Evolutionary conservation across 2,113 vertebrate species (phyloP).

Genomic region (Thamnaconus septentrionalis): DNA sequence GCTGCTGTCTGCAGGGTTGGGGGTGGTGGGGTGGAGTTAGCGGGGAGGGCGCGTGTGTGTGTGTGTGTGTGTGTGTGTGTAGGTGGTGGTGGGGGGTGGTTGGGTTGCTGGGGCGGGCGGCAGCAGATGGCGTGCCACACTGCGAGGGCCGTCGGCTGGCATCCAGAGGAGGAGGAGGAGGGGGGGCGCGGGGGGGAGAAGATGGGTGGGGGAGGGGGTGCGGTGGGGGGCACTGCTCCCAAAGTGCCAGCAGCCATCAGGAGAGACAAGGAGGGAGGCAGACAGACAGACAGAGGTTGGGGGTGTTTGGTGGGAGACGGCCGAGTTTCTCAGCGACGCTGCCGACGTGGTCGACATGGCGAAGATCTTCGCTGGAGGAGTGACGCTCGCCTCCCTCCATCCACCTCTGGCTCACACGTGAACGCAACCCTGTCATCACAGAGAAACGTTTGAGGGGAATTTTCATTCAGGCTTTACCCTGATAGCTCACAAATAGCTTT

Average conservation of each 20-base stretch:
- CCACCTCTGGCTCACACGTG: too few relatives aligned
- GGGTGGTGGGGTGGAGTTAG: constrained; percentile 28
- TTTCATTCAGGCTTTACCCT: too few relatives aligned
- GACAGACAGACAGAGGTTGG: constrained; percentile 50
- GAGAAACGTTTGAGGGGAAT: too few relatives aligned
- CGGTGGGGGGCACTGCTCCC: constrained; percentile 64
- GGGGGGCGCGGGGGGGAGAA: constrained; percentile 11
- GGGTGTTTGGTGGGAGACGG: constrained; percentile 52
- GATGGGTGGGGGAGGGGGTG: background rate
- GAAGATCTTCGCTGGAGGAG: too few relatives aligned
- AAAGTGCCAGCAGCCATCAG: constrained; percentile 80
- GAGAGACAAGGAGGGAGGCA: constrained; percentile 62
- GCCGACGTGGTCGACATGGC: too few relatives aligned
- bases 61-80: too few relatives aligned
- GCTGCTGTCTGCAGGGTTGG: constrained; percentile 72
- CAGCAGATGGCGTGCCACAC: constrained; percentile 79
- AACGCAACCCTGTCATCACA: too few relatives aligned
- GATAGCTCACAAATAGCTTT: too few relatives aligned
- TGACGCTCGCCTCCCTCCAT: too few relatives aligned
- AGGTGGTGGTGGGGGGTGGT: constrained; percentile 31
- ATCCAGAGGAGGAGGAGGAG: constrained; percentile 76
- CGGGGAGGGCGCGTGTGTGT: constrained; percentile 4
- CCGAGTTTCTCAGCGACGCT: constrained; percentile 13
- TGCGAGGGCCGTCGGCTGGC: constrained; percentile 79
- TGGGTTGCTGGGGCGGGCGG: constrained; percentile 65